Evolutionary conservation across 1,140 invertebrate genomes (phyloP), one percentile per base, ranked within the genome.

Genomic region (Atta colombica): DNA sequence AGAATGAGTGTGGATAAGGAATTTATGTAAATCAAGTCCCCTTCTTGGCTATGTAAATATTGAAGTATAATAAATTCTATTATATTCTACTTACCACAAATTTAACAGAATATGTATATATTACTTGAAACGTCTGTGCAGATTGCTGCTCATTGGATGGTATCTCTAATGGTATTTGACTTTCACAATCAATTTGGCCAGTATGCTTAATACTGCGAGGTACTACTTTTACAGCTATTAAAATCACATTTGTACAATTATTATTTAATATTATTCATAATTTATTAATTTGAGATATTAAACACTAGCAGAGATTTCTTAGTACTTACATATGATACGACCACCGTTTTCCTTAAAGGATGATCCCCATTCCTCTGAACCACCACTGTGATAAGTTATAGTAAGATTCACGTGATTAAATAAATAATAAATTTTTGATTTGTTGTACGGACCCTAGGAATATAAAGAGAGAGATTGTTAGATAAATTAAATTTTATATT

Each of bases 401-500:
- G 96, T 97, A 81, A 99, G 96, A 94, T 99, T 98, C 14, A 99
- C 98, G 95, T 99, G 99, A 96, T 99, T 99, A 95, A 99, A 99
- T 25, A 99, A 95, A 95, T 99, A 99, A 94, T 98, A 99, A 1
- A 97, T 97, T 87, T 98, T 97, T 1, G 96, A 31, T 61, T 87
- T 90, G 63, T 80, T 86, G 55, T 90, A 87, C 8, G 74, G 65
- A 6, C 61, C 84, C 90, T 91, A 65, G 10, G 1, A 82, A 35
- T 10, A 61, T 2, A 68, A 81, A 49, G 25, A 80, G 35, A 39
- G 10, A 28, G 28, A 28, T 2, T 12, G 18, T 65, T 60, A 55
- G 7, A 77, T 35, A 61, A 75, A 77, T 51, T 55, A 16, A 8
- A 16, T 28, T 71, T 39, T 25, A 35, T 58, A 10, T 5, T 53